phyloP scores from a whole-genome alignment of 2,797 vertebrate species.

The Taeniopygia guttata region DNA sequence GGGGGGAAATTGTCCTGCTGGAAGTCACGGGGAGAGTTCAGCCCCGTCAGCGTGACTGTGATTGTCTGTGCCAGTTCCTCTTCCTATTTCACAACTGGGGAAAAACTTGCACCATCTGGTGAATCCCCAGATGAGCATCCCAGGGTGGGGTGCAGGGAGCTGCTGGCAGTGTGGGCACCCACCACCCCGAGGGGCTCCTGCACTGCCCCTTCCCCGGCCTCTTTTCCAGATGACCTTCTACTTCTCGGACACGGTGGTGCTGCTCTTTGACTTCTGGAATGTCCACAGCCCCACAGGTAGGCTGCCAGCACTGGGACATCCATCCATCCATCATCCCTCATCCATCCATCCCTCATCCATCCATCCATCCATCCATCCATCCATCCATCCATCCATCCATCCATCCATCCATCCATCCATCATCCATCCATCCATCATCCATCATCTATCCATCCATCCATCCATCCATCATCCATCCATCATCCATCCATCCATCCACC shows the following conservation, averaged over 20 bases:
- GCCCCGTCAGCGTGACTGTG: not conserved
- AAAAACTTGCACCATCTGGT: not conserved
- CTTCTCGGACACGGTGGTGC: constrained; percentile 81
- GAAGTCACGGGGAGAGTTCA: not conserved
- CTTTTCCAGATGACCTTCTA: constrained; percentile 89
- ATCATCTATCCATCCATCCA: too few relatives aligned
- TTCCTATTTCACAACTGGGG: not conserved
- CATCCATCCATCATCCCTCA: not conserved
- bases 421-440: too few relatives aligned
- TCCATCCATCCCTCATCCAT: not conserved
- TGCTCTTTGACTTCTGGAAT: constrained; percentile 93
- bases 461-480: too few relatives aligned
- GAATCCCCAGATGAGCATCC: not conserved
- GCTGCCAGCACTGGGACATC: not conserved
- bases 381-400: too few relatives aligned
- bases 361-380: too few relatives aligned
- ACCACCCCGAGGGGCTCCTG: rapidly evolving
- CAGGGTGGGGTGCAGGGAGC: rapidly evolving
- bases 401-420: too few relatives aligned
- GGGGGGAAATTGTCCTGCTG: not conserved
- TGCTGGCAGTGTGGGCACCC: not conserved
- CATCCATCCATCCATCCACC: too few relatives aligned
- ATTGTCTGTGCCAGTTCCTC: not conserved
- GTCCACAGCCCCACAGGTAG: constrained; percentile 86
- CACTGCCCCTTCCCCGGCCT: not conserved